Percentiles rank a stretch among this genome's conserved stretches.
phyloP scores from a whole-genome alignment of 2,797 vertebrate genomes.

The Syngnathus rostellatus region DNA sequence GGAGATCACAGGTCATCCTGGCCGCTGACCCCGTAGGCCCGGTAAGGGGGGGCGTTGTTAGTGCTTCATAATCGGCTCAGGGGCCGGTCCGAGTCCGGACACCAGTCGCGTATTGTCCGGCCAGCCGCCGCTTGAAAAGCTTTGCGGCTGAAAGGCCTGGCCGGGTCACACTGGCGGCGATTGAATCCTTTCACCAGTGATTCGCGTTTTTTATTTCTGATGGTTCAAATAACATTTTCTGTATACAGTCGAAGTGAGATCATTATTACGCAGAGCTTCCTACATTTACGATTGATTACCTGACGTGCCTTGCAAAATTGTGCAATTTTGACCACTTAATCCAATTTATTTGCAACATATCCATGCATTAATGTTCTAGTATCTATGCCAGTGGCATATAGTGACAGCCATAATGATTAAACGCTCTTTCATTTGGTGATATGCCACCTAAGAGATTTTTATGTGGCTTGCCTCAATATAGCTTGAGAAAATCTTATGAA shows the following conservation, averaged over 20 bases:
- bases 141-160: slow-evolving; percentile 48
- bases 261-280: too few species aligned
- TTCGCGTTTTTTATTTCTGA: slow-evolving; percentile 18
- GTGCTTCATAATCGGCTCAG: slow-evolving; percentile 71
- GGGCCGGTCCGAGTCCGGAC: slow-evolving; percentile 44
- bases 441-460: neutral
- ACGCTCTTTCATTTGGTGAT: neutral
- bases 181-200: slow-evolving; percentile 60
- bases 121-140: slow-evolving; percentile 51
- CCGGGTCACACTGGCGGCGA: slow-evolving; percentile 61
- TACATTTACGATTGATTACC: too few species aligned
- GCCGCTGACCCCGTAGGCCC: slow-evolving; percentile 65
- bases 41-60: slow-evolving; percentile 8
- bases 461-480: neutral
- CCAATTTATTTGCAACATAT: neutral
- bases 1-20: slow-evolving; percentile 70
- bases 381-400: neutral
- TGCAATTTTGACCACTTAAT: neutral
- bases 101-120: slow-evolving; percentile 59
- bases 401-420: neutral
- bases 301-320: too few species aligned
- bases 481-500: neutral
- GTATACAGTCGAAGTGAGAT: too few species aligned
- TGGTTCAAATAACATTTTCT: too few species aligned
- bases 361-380: neutral